These are phyloP conservation scores for Nothocercus nigrocapillus DNA, from an alignment of 2,113 vertebrate species.

Conservation along the genomic window DNA sequence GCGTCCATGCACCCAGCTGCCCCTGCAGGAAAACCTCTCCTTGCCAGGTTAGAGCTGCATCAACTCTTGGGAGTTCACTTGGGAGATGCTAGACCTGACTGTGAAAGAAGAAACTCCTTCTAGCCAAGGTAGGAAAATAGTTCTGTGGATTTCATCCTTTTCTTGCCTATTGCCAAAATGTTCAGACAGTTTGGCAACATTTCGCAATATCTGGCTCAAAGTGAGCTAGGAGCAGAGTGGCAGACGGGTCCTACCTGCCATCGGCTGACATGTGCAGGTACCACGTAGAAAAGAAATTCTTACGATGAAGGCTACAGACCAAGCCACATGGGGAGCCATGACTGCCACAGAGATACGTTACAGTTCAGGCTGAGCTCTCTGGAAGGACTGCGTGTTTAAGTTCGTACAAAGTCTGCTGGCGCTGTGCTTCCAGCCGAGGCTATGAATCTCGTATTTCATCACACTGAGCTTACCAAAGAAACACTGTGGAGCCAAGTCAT, in stretches of 20 bases:
- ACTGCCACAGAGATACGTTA: background rate
- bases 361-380: background rate
- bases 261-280: background rate
- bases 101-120: background rate
- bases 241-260: background rate
- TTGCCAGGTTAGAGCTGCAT: fast-evolving
- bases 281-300: background rate
- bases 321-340: background rate
- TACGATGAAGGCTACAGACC: background rate
- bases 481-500: background rate
- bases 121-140: background rate
- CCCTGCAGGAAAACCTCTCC: background rate
- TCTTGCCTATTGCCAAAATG: background rate
- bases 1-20: background rate
- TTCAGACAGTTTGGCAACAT: background rate
- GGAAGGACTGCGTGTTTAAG: background rate
- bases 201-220: background rate
- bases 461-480: background rate
- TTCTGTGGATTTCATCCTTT: background rate
- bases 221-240: background rate
- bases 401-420: background rate
- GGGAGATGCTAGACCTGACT: background rate
- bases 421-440: background rate
- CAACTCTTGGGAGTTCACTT: background rate
- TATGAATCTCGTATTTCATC: background rate